Base-by-base conservation (phyloP, 2,113 vertebrate genomes). In the Ochotona princeps region DNA sequence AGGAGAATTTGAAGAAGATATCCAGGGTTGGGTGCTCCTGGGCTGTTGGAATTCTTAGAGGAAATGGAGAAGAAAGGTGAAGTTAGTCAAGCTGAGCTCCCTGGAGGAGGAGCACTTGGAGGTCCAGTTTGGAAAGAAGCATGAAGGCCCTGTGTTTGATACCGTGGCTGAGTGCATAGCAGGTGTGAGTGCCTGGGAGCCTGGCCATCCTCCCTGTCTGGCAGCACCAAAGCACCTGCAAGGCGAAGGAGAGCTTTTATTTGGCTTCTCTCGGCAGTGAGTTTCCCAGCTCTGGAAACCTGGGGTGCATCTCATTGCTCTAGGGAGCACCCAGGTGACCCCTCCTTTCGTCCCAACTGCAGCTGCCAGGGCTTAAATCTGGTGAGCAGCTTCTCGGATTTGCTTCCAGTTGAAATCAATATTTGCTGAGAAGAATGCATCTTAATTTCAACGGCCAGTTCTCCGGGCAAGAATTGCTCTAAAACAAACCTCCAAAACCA, bases 361-460 rank as follows among this genome's bases (percentile, higher is more conserved):
- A 72, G 94, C 92, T 84, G 78, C 83, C n/a, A 66, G 90, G 72
- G 51, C 86, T 94, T 74, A 94, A 87, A 95, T 88, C 94, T 84
- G 51, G 75, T 4, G 5, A 93, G 86, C 92, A 23, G 96, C 79
- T 95, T 93, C 96, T 96, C 61, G 28, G 95, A 95, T 92, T 96
- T 94, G 88, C 94, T 96, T 95, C 95, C 85, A 35, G 93, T 94
- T 96, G 94, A 92, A 95, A 97, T 97, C 97, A 97, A 96, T 96
- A 97, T 96, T 96, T 96, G 90, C 94, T 91, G 95, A 97, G 95
- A 97, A 96, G 96, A 95, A 96, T 95, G 96, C 95, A 93, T 96
- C 96, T 96, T 96, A 96, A 96, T 97, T 96, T 97, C 93, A 94
- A 89, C 4, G 3, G 94, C 90, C 80, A 35, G 91, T 92, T 97